A percentile compares a stretch with the other conserved stretches of the same genome.
Evolutionary conservation across 1,140 invertebrate genomes (phyloP).

Genomic region (Leptinotarsa lineolata): DNA sequence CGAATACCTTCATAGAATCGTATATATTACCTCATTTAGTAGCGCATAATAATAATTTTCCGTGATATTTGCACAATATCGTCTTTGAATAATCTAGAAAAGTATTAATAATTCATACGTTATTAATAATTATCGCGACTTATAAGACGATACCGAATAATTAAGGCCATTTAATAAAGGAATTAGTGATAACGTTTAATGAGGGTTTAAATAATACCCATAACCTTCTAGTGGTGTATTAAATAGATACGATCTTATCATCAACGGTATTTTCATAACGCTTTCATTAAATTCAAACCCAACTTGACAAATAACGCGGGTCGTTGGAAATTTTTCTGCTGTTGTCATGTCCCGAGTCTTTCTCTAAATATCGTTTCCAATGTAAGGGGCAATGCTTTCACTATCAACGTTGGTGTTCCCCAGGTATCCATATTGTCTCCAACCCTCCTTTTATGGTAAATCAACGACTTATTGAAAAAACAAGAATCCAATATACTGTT

Average conservation of each 20-base stretch:
- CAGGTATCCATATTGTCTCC: too few relatives aligned
- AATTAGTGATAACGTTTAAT: slow-evolving; percentile 4
- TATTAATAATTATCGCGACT: not conserved
- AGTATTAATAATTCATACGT: slow-evolving; percentile 1
- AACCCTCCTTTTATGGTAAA: too few relatives aligned
- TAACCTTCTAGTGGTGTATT: not conserved
- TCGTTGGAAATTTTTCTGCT: too few relatives aligned
- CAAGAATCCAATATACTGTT: too few relatives aligned
- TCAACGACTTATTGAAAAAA: too few relatives aligned
- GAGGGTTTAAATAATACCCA: not conserved
- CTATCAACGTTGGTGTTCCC: too few relatives aligned
- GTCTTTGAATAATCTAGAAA: slow-evolving; percentile 10
- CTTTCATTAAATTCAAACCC: too few relatives aligned
- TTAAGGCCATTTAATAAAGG: not conserved
- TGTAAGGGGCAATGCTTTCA: too few relatives aligned
- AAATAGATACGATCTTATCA: not conserved
- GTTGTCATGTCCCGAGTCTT: too few relatives aligned
- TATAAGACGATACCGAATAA: not conserved
- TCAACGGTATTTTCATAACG: too few relatives aligned
- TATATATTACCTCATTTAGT: slow-evolving; percentile 14
- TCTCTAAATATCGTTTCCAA: too few relatives aligned
- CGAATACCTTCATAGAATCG: not conserved
- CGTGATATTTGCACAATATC: not conserved
- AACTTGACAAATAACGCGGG: too few relatives aligned
- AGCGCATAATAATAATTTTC: slow-evolving; percentile 16